phyloP scores from a whole-genome alignment of 2,888 invertebrate genomes.

The Theodoxus fluviatilis region DNA sequence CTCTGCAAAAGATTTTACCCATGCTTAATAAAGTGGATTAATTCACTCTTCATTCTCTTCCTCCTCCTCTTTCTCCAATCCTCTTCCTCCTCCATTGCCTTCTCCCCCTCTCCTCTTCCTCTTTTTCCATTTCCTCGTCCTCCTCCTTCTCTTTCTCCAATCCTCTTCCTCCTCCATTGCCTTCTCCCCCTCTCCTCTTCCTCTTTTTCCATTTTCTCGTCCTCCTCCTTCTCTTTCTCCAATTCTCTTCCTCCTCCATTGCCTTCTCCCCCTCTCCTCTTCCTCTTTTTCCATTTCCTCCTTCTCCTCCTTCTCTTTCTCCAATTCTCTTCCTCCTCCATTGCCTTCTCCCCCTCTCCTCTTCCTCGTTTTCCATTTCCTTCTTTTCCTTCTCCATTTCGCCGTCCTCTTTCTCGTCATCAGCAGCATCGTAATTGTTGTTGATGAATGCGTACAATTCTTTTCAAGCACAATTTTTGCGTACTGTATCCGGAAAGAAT shows the following conservation, averaged over 20 bases:
- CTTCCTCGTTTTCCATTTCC: not conserved
- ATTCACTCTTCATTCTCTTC: not conserved
- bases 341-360: not conserved
- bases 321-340: not conserved
- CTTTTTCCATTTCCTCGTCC: not conserved
- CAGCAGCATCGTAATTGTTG: no score
- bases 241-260: not conserved
- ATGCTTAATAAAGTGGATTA: no score
- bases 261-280: not conserved
- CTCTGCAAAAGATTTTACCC: no score
- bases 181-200: not conserved
- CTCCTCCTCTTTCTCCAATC: conserved; percentile 9
- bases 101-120: not conserved
- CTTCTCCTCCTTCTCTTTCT: not conserved
- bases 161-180: not conserved
- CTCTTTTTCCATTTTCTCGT: not conserved
- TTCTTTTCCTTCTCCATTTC: not conserved
- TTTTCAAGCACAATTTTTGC: no score
- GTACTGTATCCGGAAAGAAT: no score
- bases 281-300: not conserved
- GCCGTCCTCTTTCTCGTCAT: no score
- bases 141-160: not conserved
- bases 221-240: not conserved
- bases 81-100: not conserved
- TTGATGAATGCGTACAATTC: no score